Percentiles rank a stretch among this genome's conserved stretches.
These are phyloP conservation scores for Acanthisitta chloris DNA, from an alignment of 2,113 vertebrate genomes.

Conservation along the genomic window DNA sequence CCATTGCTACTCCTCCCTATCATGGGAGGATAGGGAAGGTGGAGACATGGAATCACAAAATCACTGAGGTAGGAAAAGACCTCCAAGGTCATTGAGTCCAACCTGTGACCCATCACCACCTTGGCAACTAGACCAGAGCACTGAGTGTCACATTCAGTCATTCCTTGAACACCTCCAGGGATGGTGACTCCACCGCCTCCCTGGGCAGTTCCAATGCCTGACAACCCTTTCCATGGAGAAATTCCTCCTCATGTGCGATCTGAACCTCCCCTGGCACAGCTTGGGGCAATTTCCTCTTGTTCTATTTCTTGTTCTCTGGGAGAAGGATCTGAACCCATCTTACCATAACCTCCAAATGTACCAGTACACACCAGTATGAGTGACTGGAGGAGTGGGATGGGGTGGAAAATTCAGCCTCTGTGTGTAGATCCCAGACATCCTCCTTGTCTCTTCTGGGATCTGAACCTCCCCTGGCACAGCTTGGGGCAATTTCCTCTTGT, in stretches of 20 bases:
- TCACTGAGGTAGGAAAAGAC: no score
- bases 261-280: background rate
- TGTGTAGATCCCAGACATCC: background rate
- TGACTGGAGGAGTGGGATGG: background rate
- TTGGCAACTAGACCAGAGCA: background rate
- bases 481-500: background rate
- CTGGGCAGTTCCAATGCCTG: background rate
- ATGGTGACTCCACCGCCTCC: background rate
- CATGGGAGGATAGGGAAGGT: background rate
- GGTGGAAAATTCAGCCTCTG: background rate
- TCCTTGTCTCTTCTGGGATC: background rate
- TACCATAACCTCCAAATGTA: background rate
- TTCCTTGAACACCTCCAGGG: background rate
- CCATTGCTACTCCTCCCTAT: background rate
- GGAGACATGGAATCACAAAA: background rate
- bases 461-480: background rate
- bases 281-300: background rate
- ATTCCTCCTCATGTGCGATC: background rate
- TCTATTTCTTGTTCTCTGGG: background rate
- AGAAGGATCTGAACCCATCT: background rate
- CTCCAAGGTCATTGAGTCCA: no score
- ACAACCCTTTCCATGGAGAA: background rate
- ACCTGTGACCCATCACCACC: accelerated
- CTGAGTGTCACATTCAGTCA: background rate
- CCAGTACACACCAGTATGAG: background rate